Evolutionary conservation across 1,140 invertebrate species (phyloP).

Genomic region (Magallana ariakensis): DNA sequence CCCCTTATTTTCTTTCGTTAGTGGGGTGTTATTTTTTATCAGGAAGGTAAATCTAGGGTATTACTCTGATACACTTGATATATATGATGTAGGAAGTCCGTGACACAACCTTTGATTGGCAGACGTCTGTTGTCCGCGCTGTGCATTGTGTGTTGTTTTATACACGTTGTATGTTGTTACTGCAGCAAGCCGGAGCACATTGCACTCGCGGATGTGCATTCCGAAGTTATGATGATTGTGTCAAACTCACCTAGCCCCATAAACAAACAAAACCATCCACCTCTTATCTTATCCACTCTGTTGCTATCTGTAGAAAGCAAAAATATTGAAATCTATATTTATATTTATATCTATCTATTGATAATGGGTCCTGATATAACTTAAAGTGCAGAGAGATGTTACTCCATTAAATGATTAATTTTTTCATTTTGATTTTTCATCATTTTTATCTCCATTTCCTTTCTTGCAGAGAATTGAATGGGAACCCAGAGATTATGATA

Average conservation of each 20-base stretch:
- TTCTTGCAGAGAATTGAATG: conserved; percentile 59
- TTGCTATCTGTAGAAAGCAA: conserved; percentile 26
- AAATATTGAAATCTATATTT: neutral
- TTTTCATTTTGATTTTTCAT: neutral
- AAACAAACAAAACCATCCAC: conserved; percentile 12
- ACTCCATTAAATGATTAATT: no score
- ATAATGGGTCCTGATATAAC: neutral
- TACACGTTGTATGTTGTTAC: neutral
- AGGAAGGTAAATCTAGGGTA: neutral
- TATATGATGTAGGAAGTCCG: neutral
- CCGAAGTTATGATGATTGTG: conserved; percentile 12
- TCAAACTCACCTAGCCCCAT: conserved; percentile 5
- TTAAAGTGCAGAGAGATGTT: neutral
- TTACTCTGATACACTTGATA: neutral
- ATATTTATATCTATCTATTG: neutral
- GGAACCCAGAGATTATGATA: conserved; percentile 51
- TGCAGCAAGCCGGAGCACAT: neutral
- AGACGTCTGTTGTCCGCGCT: neutral
- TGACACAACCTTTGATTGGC: conserved; percentile 21
- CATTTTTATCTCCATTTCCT: conserved; percentile 25
- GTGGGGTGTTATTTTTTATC: neutral
- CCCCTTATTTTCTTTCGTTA: conserved; percentile 32
- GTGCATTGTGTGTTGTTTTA: no score
- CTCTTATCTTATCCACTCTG: neutral
- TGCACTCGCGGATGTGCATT: neutral